These are phyloP conservation scores for Chloroclysta siterata DNA, from an alignment of 2,888 invertebrate species.

Conservation along the genomic window DNA sequence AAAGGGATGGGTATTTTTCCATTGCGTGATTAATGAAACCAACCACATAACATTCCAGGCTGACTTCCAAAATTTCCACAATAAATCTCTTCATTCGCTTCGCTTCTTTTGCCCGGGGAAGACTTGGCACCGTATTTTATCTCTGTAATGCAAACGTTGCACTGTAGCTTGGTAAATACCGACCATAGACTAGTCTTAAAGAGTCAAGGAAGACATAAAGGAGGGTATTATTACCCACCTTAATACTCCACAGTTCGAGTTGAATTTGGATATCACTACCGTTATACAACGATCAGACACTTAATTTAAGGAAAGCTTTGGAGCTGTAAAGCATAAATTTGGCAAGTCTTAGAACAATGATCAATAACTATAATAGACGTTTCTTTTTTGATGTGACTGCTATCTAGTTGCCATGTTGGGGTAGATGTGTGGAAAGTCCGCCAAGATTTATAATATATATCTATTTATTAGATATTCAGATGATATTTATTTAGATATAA, in stretches of 20 bases:
- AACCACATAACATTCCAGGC: slow-evolving; percentile 76
- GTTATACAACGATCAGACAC: not conserved
- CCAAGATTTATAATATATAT: too few relatives aligned
- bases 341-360: too few relatives aligned
- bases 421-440: too few relatives aligned
- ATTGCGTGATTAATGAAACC: slow-evolving; percentile 77
- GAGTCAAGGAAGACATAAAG: slow-evolving; percentile 43
- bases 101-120: slow-evolving; percentile 78
- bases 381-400: too few relatives aligned
- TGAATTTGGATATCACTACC: slow-evolving; percentile 9
- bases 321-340: not conserved
- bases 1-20: slow-evolving; percentile 66
- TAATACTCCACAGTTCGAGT: slow-evolving; percentile 1
- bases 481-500: too few relatives aligned
- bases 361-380: too few relatives aligned
- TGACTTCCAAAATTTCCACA: slow-evolving; percentile 83
- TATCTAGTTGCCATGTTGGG: too few relatives aligned
- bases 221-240: slow-evolving; percentile 23
- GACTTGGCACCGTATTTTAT: slow-evolving; percentile 84
- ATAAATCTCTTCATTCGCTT: slow-evolving; percentile 78
- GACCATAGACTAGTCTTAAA: slow-evolving; percentile 51
- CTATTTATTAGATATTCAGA: too few relatives aligned
- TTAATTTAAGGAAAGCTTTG: not conserved
- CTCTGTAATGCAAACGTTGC: slow-evolving; percentile 77
- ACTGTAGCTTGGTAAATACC: slow-evolving; percentile 74